Evolutionary conservation across 2,797 vertebrate species (phyloP).

Genomic region (Lutjanus argentimaculatus): DNA sequence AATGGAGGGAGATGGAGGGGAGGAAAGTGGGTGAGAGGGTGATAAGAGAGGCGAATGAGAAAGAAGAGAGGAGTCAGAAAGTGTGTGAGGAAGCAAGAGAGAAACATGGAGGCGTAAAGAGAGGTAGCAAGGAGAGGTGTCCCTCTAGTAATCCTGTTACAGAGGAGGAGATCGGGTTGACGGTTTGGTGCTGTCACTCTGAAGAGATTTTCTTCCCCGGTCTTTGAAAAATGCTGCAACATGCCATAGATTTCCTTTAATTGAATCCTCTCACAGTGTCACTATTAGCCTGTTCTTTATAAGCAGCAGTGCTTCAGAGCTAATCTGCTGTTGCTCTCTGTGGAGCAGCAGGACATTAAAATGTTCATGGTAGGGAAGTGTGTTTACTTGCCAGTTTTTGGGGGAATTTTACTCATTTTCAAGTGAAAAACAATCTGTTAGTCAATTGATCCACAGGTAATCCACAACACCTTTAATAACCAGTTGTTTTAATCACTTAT

Average conservation of each 20-base stretch:
- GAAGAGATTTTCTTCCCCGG: conserved; percentile 48
- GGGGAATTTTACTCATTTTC: not conserved
- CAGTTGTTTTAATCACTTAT: not conserved
- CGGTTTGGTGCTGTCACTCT: conserved; percentile 46
- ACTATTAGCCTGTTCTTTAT: not conserved
- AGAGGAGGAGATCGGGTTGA: conserved; percentile 44
- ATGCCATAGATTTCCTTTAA: conserved; percentile 53
- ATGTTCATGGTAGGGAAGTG: not conserved
- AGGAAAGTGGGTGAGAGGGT: conserved; percentile 21
- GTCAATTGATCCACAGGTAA: not conserved
- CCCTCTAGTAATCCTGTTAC: conserved; percentile 66
- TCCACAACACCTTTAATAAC: not conserved
- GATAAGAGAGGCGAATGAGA: conserved; percentile 36
- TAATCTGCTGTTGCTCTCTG: conserved; percentile 33
- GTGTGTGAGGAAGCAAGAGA: conserved; percentile 19
- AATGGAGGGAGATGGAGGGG: conserved; percentile 1
- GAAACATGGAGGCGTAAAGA: conserved; percentile 21
- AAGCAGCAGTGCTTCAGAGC: conserved; percentile 12
- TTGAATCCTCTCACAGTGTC: conserved; percentile 49
- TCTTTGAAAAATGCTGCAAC: conserved; percentile 47
- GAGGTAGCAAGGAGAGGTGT: conserved; percentile 32
- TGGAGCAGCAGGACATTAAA: not conserved
- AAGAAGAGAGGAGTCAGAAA: conserved; percentile 21
- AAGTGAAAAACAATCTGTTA: not conserved
- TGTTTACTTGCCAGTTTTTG: not conserved